These are phyloP conservation scores for Crotalus tigris DNA, from an alignment of 2,113 vertebrate species.

Conservation along the genomic window DNA sequence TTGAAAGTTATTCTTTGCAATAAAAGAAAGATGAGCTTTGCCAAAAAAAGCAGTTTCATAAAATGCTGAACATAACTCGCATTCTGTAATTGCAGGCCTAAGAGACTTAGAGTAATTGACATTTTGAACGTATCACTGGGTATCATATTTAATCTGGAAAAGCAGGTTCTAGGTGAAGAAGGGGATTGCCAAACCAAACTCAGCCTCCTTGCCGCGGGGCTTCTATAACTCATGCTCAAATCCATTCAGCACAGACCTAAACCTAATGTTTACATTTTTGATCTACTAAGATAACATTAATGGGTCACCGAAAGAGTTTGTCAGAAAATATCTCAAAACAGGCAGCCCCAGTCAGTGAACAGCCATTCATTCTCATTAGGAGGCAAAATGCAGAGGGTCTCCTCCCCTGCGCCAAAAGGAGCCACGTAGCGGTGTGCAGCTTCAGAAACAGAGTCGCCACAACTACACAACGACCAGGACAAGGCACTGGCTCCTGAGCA, in stretches of 20 bases:
- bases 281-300: slow-evolving; percentile 69
- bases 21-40: slow-evolving; percentile 57
- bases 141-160: slow-evolving; percentile 69
- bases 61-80: slow-evolving; percentile 69
- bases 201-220: slow-evolving; percentile 56
- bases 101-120: slow-evolving; percentile 69
- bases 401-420: not conserved
- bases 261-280: slow-evolving; percentile 68
- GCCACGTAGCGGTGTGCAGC: accelerated
- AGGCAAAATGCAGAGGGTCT: not conserved
- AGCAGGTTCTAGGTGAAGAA: slow-evolving; percentile 66
- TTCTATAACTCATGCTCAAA: slow-evolving; percentile 64
- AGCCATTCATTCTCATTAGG: accelerated
- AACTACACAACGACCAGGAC: accelerated
- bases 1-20: slow-evolving; percentile 71
- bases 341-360: slow-evolving; percentile 37
- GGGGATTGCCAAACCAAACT: slow-evolving; percentile 66
- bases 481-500: accelerated
- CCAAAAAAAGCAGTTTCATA: slow-evolving; percentile 72
- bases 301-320: slow-evolving; percentile 56
- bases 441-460: accelerated
- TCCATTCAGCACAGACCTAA: slow-evolving; percentile 59
- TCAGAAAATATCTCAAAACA: slow-evolving; percentile 46
- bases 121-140: slow-evolving; percentile 64
- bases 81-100: slow-evolving; percentile 71